Conservation (phyloP, 2,113 vertebrate species). For the Verasper variegatus region DNA sequence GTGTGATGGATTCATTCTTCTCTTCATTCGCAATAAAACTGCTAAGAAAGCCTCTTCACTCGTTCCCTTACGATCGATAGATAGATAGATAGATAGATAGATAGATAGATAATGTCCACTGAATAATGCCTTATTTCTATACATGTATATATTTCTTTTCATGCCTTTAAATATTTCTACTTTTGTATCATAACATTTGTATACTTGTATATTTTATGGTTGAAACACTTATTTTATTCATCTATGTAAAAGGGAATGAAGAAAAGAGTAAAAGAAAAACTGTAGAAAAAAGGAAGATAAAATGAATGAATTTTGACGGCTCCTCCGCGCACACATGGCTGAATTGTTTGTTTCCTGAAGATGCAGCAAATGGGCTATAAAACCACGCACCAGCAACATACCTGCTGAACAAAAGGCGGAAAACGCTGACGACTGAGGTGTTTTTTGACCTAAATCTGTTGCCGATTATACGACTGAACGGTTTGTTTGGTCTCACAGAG, state of each 20-base stretch:
- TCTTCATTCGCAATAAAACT: constrained; percentile 12
- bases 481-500: neutral
- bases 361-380: too few relatives aligned
- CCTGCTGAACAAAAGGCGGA: too few relatives aligned
- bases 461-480: neutral
- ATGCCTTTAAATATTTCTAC: too few relatives aligned
- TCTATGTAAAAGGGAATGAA: neutral
- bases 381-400: too few relatives aligned
- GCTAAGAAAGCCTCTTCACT: neutral
- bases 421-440: neutral
- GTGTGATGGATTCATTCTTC: constrained; percentile 25
- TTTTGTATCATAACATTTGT: too few relatives aligned
- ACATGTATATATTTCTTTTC: too few relatives aligned
- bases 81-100: neutral
- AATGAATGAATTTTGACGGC: neutral
- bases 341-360: neutral
- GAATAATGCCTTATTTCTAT: too few relatives aligned
- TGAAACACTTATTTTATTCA: neutral
- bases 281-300: too few relatives aligned
- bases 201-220: too few relatives aligned
- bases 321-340: neutral
- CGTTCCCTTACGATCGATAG: neutral
- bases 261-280: too few relatives aligned
- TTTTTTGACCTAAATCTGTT: neutral
- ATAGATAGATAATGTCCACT: neutral